Evolutionary conservation across 2,113 vertebrate genomes (phyloP).

Genomic region (Centrocercus urophasianus): DNA sequence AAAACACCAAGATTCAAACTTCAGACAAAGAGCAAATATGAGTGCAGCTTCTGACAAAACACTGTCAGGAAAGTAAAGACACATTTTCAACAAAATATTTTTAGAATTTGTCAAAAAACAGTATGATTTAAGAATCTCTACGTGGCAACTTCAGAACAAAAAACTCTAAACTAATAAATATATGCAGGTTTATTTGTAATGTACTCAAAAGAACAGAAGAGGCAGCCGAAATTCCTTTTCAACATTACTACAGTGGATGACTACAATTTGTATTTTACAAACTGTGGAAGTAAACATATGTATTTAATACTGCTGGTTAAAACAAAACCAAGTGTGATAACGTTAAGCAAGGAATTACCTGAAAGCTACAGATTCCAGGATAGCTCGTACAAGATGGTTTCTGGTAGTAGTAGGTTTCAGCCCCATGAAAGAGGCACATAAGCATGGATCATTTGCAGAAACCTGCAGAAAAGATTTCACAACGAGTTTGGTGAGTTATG

Average conservation of each 20-base stretch:
- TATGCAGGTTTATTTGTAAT: neutral
- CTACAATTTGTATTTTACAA: neutral
- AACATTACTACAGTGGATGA: neutral
- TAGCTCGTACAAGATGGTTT: slow-evolving; percentile 91
- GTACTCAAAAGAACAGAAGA: neutral
- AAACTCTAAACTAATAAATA: neutral
- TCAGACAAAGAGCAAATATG: neutral
- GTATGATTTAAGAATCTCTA: neutral
- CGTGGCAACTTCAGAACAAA: neutral
- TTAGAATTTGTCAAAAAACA: neutral
- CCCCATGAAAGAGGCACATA: slow-evolving; percentile 92
- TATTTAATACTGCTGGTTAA: neutral
- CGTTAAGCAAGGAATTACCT: slow-evolving; percentile 78
- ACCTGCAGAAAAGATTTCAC: slow-evolving; percentile 76
- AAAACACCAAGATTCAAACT: neutral
- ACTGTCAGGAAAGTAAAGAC: neutral
- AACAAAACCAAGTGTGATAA: neutral
- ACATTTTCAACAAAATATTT: neutral
- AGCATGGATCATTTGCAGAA: slow-evolving; percentile 88
- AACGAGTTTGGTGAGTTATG: neutral
- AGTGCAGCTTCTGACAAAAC: neutral
- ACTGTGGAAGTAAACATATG: neutral
- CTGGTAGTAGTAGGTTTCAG: slow-evolving; percentile 92
- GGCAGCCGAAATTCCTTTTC: neutral
- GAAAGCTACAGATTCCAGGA: slow-evolving; percentile 93